Evolutionary conservation across 2,113 vertebrate species (phyloP), one percentile per base, ranked within the genome.

Genomic region (Arenaria interpres): DNA sequence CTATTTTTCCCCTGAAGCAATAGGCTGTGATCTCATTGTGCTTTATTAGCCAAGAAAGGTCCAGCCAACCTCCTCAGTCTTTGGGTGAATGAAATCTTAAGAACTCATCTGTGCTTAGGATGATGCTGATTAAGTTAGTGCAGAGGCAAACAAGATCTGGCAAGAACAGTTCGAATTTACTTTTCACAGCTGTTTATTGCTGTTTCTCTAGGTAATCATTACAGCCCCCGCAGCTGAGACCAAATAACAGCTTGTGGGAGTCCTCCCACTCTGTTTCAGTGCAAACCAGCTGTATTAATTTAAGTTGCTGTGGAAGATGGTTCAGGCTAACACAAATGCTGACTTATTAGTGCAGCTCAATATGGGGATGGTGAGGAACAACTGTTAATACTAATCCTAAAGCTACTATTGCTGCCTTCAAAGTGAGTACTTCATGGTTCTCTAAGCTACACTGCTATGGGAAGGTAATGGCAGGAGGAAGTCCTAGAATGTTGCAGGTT

Each of bases 171-270:
- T 69, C 89, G 77, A 87, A 91, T 95, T 93, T 95, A 79, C 89
- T 95, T 94, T 94, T 59, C 81, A 60, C 91, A 93, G 93, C 76
- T 90, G 80, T 81, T 92, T 94, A 68, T 85, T 96, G 60, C 83
- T 72, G 89, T 30, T 85, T 81, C 91, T 89, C 56, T 48, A 71
- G 68, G 80, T 95, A 85, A 85, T 85, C 66, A 73, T 87, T 91
- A 82, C 64, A 82, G 69, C 53, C 89, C 80, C 80, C 0, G 0
- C 84, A 87, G 66, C 69, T 79, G 69, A 81, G 43, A 33, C 53
- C 80, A 28, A 39, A 2, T 46, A 91, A 85, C 91, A 94, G 80
- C 80, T 89, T 71, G 64, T 85, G 76, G 86, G 51, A 87, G 37
- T 77, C 89, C 91, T 94, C 86, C 84, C 76, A 68, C 69, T 91